phyloP scores from a whole-genome alignment of 2,797 vertebrate genomes.

The Etheostoma nigrum region DNA sequence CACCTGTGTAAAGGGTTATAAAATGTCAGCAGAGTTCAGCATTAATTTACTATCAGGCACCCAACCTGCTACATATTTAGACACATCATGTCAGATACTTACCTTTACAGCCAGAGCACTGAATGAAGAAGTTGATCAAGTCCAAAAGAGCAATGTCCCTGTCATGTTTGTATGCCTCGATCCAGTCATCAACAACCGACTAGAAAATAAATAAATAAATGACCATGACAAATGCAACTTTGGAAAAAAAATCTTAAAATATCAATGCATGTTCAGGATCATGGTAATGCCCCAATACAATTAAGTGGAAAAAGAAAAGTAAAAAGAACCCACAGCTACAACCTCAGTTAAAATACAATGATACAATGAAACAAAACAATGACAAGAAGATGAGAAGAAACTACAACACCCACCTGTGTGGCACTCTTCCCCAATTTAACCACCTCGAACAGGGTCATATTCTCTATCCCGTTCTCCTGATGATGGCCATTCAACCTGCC shows the following conservation, averaged over 20 bases:
- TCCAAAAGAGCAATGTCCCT: conserved; percentile 95
- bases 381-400: not conserved
- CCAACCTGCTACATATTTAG: not conserved
- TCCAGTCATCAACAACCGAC: conserved; percentile 98
- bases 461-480: conserved; percentile 96
- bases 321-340: not conserved
- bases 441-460: conserved; percentile 96
- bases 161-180: conserved; percentile 96
- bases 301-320: not conserved
- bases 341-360: not conserved
- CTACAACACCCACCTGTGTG: conserved; percentile 89
- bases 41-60: not conserved
- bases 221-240: not conserved
- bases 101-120: conserved; percentile 99
- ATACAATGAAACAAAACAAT: not conserved
- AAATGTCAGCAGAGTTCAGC: not conserved
- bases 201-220: conserved; percentile 41
- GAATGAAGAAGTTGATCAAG: conserved; percentile 99
- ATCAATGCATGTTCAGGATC: not conserved
- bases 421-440: conserved; percentile 97
- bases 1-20: conserved; percentile 82
- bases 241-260: not conserved
- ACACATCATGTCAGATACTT: conserved; percentile 45
- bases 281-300: not conserved
- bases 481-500: conserved; percentile 94